Percentiles rank a stretch among this genome's conserved stretches.
phyloP scores from a whole-genome alignment of 1,140 invertebrate genomes.

The Macrostomum lignano region DNA sequence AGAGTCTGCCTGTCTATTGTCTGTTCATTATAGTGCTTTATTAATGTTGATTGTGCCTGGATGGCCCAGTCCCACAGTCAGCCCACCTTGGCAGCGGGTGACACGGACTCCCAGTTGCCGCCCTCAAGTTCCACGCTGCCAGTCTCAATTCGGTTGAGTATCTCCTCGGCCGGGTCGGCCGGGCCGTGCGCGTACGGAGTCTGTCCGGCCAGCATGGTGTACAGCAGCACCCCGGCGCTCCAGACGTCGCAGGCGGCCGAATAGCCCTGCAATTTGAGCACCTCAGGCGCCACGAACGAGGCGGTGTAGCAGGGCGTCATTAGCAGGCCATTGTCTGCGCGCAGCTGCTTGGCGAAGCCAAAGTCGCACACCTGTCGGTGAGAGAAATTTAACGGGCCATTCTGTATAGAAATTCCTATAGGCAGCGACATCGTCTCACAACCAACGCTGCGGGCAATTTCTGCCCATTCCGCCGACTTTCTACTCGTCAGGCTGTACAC shows the following conservation, averaged over 20 bases:
- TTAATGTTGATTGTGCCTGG: no score
- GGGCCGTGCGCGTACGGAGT: constrained; percentile 75
- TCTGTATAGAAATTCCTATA: no score
- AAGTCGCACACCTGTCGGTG: constrained; percentile 88
- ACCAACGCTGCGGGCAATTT: no score
- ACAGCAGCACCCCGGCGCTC: constrained; percentile 78
- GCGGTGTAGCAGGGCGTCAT: constrained; percentile 99
- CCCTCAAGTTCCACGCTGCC: constrained; percentile 49
- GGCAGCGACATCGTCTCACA: no score
- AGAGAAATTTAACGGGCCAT: no score
- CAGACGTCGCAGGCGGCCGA: constrained; percentile 94
- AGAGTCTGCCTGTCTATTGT: no score
- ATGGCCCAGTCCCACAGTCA: no score
- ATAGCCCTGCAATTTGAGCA: constrained; percentile 79
- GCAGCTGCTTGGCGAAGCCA: constrained; percentile 82
- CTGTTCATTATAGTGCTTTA: no score
- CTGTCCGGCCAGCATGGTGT: constrained; percentile 78
- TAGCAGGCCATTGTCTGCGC: constrained; percentile 72
- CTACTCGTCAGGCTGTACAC: no score
- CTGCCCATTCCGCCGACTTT: no score
- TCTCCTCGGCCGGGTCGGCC: constrained; percentile 61
- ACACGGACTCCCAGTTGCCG: constrained; percentile 46
- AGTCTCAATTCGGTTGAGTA: constrained; percentile 60
- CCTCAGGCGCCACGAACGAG: constrained; percentile 92
- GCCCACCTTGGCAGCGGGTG: constrained; percentile 43